Base-by-base conservation (phyloP, 1,140 invertebrate species). In the Batillaria attramentaria region DNA sequence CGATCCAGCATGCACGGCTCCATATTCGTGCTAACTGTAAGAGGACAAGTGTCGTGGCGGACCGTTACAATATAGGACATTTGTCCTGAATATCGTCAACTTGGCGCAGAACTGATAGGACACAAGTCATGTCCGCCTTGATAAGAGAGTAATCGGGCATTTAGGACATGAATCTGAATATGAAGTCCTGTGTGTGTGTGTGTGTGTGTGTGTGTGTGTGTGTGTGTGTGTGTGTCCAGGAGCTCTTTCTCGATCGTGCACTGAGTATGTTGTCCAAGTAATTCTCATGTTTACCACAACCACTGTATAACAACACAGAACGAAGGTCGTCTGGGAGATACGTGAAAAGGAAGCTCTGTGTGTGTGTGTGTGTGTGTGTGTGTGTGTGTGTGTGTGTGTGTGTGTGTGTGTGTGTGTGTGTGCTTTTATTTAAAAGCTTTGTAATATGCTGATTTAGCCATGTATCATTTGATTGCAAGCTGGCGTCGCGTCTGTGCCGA, bases 391-490 rank as follows among this genome's bases (percentile, higher is more conserved):
- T 60, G 24, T 60, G 57, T 60, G 24, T 60, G 57, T 60, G 24
- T 60, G 57, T 60, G 8, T 60, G 57, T 60, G 6, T 60, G 57
- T 60, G 6, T 60, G 57, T 60, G 6, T 60, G 57, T n/a, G 6
- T 60, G 31, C 6, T 24, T 4, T 6, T 46, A 39, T 31, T 46
- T 31, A 31, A 28, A 70, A 31, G 8, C 24, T 3, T 20, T 60
- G 68, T 46, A 31, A 37, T 70, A 31, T 70, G 42, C 39, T 41
- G 39, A 69, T 69, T 69, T 69, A 24, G 39, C 35, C 66, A 69
- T 41, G 66, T 41, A 24, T 41, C 37, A 41, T 65, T 65, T 60
- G 13, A 65, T 41, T 42, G n/a, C 66, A n/a, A 18, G 66, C 35
- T 24, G 6, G 35, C 37, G 8, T 69, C 42, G 66, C 42, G 35